Evolutionary conservation across 2,888 invertebrate species (phyloP).

Genomic region (Geotrupes spiniger): DNA sequence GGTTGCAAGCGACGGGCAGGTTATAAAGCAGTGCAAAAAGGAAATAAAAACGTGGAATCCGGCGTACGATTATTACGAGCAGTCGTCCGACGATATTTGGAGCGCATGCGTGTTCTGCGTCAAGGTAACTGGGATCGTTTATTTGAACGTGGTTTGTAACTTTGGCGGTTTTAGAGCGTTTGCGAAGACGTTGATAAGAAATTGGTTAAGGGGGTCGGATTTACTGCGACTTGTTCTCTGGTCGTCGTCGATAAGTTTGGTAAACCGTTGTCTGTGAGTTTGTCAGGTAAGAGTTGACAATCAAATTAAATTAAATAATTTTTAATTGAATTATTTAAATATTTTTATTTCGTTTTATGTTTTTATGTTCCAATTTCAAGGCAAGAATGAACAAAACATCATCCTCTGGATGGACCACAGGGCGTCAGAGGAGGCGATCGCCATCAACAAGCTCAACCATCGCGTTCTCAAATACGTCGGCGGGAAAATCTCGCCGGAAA

Average conservation of each 20-base stretch:
- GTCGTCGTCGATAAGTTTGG: conserved; percentile 73
- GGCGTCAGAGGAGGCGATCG: conserved; percentile 73
- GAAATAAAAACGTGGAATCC: conserved; percentile 77
- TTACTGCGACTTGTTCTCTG: conserved; percentile 94
- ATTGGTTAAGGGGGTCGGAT: conserved; percentile 81
- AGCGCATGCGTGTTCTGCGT: conserved; percentile 67
- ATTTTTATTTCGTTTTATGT: too few relatives aligned
- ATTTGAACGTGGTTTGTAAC: too few relatives aligned
- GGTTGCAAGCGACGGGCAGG: conserved; percentile 66
- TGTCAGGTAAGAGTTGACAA: conserved; percentile 56
- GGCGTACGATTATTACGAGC: conserved; percentile 76
- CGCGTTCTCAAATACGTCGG: conserved; percentile 81
- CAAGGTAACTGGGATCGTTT: conserved; percentile 58
- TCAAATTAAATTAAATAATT: not conserved
- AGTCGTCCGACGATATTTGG: conserved; percentile 91
- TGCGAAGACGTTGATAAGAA: conserved; percentile 53
- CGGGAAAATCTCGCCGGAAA: conserved; percentile 91
- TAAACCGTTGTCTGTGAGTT: conserved; percentile 69
- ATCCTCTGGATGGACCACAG: conserved; percentile 94
- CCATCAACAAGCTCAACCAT: conserved; percentile 75
- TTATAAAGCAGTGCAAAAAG: conserved; percentile 61
- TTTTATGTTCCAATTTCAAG: conserved; percentile 44
- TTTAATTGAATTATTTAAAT: not conserved
- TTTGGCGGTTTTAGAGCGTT: conserved; percentile 57
- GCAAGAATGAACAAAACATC: conserved; percentile 71